Conservation (phyloP, 2,888 invertebrate species). For the Drosophila neotestacea region DNA sequence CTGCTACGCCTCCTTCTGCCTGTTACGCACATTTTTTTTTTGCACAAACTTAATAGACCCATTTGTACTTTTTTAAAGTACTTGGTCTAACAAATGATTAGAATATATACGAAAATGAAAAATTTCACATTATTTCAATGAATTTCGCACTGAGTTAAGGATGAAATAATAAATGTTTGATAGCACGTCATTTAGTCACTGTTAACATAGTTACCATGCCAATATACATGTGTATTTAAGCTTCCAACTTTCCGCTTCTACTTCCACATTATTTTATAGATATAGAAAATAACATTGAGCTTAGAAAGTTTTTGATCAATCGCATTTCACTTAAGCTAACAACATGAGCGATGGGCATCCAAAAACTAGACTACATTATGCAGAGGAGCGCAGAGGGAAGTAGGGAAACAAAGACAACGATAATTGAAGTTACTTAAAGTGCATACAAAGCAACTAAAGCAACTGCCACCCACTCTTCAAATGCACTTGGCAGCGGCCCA, state of each 20-base stretch:
- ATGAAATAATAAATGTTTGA: too few species aligned
- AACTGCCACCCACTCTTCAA: slow-evolving; percentile 59
- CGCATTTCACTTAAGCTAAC: slow-evolving; percentile 14
- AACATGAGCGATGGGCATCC: slow-evolving; percentile 18
- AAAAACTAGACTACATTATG: slow-evolving; percentile 8
- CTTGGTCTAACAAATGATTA: too few species aligned
- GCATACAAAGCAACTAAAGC: slow-evolving; percentile 26
- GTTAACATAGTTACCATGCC: background rate
- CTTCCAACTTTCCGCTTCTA: background rate
- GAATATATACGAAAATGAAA: too few species aligned
- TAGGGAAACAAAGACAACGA: slow-evolving; percentile 7
- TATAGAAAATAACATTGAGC: background rate
- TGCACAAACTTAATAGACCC: too few species aligned
- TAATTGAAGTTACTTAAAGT: slow-evolving; percentile 59
- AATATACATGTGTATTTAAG: background rate
- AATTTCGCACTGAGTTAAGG: too few species aligned
- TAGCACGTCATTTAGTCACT: too few species aligned
- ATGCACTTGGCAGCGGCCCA: slow-evolving; percentile 64
- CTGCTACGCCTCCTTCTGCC: too few species aligned
- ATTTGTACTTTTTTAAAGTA: too few species aligned
- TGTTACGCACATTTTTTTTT: too few species aligned
- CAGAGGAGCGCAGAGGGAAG: background rate
- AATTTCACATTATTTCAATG: too few species aligned
- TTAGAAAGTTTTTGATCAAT: slow-evolving; percentile 25
- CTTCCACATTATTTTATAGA: background rate